These are phyloP conservation scores for Idaea straminata DNA, from an alignment of 2,888 invertebrate species.

Conservation along the genomic window DNA sequence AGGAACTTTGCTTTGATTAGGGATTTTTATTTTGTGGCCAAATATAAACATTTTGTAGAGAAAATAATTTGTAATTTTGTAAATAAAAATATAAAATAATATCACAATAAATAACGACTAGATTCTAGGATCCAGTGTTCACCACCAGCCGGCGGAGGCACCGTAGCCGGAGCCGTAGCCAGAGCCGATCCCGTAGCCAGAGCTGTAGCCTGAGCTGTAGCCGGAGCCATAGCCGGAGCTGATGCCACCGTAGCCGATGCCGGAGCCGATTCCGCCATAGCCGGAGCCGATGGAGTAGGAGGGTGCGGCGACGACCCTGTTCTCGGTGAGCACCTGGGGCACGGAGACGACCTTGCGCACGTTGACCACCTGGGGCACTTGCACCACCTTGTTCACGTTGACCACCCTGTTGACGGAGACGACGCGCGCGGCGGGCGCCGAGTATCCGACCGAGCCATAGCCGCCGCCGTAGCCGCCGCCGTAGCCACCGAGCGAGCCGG, in stretches of 20 bases:
- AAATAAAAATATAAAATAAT: not conserved
- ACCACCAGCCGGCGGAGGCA: not conserved
- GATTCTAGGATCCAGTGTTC: not conserved
- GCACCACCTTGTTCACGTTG: conserved; percentile 42
- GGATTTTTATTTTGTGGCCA: not conserved
- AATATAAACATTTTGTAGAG: not conserved
- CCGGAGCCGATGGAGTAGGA: conserved; percentile 8
- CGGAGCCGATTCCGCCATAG: conserved; percentile 30
- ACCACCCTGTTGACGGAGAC: conserved; percentile 44
- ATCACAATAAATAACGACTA: not conserved
- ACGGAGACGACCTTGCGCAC: conserved; percentile 44
- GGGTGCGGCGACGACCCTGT: conserved; percentile 41
- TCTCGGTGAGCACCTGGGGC: conserved; percentile 48
- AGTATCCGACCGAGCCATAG: conserved; percentile 16
- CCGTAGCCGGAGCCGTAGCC: conserved; percentile 16
- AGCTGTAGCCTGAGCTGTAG: conserved; percentile 10
- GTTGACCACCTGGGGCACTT: conserved; percentile 38
- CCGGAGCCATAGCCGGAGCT: conserved; percentile 11
- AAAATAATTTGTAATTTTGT: not conserved
- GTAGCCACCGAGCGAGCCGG: conserved; percentile 15
- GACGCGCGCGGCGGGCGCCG: conserved; percentile 37
- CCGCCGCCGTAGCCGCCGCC: conserved; percentile 24
- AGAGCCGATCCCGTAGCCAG: conserved; percentile 11
- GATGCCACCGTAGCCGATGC: conserved; percentile 21
- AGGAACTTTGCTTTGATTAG: too few relatives aligned